Conservation (phyloP, 92 coral and sea anemone genomes). For the Epizoanthus rinbou region DNA sequence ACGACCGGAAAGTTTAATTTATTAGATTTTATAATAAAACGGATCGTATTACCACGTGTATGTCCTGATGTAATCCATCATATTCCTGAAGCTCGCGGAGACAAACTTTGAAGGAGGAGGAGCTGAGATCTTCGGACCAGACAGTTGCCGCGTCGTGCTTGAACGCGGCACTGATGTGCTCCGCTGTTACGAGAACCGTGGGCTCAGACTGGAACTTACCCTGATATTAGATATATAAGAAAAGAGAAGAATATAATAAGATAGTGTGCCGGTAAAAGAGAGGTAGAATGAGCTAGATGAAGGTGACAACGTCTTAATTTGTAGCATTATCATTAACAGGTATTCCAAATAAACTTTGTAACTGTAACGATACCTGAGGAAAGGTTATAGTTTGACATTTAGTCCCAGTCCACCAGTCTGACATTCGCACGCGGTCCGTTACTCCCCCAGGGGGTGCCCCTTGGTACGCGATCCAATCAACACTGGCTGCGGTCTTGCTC, state of each 20-base stretch:
- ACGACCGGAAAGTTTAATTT: too few species aligned
- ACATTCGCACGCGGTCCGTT: constrained; percentile 20
- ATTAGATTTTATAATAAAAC: too few species aligned
- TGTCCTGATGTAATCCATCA: constrained; percentile 62
- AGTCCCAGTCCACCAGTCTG: constrained; percentile 57
- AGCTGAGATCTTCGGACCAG: constrained; percentile 67
- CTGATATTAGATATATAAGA: too few species aligned
- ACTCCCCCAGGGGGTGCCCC: constrained; percentile 50
- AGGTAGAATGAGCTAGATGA: too few species aligned
- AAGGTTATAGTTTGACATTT: constrained; percentile 30
- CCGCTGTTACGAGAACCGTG: constrained; percentile 67
- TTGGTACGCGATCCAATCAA: constrained; percentile 57
- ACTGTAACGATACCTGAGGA: background rate
- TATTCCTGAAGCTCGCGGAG: constrained; percentile 66
- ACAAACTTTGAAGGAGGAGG: constrained; percentile 65
- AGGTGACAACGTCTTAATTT: too few species aligned
- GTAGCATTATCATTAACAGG: too few species aligned
- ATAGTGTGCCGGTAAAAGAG: too few species aligned
- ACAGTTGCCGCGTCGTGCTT: constrained; percentile 61
- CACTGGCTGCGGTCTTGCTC: constrained; percentile 14
- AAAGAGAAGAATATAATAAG: too few species aligned
- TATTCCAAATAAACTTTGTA: too few species aligned
- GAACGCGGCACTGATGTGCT: constrained; percentile 59
- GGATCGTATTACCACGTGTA: constrained; percentile 52
- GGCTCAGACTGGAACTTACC: constrained; percentile 58